phyloP scores from a whole-genome alignment of 1,140 invertebrate species.

The Samia ricini region DNA sequence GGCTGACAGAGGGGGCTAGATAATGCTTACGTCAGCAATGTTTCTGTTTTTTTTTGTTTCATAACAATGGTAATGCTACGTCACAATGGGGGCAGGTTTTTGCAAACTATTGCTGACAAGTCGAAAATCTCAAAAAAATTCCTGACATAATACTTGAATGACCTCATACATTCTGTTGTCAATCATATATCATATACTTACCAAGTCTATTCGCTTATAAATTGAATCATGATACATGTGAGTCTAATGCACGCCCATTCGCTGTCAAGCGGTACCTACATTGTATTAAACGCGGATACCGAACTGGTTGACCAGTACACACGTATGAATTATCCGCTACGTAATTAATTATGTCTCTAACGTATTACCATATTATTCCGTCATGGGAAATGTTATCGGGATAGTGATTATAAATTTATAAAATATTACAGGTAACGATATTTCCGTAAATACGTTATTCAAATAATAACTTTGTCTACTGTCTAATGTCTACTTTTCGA shows the following conservation, averaged over 20 bases:
- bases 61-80: no score
- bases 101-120: no score
- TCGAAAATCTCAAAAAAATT: no score
- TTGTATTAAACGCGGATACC: conserved; percentile 42
- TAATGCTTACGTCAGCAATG: no score
- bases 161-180: not conserved
- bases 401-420: not conserved
- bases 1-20: no score
- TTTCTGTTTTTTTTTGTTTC: no score
- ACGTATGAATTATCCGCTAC: conserved; percentile 14
- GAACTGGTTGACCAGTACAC: conserved; percentile 48
- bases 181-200: no score
- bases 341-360: conserved; percentile 35
- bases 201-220: conserved; percentile 12
- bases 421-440: not conserved
- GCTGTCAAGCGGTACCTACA: conserved; percentile 38
- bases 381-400: not conserved
- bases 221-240: conserved; percentile 28
- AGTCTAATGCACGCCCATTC: conserved; percentile 55
- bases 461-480: no score
- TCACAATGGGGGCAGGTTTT: no score
- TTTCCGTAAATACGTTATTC: not conserved
- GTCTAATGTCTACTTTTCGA: no score
- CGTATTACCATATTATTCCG: conserved; percentile 7
- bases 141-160: no score